Conservation (phyloP, 2,113 vertebrate genomes). For the Etheostoma cragini region DNA sequence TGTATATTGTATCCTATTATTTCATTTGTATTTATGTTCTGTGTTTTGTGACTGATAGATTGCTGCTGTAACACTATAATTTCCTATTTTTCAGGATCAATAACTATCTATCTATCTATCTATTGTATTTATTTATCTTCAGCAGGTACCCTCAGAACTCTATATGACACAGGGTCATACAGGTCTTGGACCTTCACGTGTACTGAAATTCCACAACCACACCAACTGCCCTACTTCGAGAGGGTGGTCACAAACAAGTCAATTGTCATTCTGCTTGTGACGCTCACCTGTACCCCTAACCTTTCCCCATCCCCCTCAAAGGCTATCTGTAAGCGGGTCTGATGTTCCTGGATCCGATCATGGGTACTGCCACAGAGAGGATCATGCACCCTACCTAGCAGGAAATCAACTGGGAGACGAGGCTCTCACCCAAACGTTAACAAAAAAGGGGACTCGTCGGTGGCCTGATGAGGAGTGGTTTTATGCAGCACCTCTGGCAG, state of each 20-base stretch:
- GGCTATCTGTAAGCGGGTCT: not conserved
- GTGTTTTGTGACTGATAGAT: no score
- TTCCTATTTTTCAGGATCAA: no score
- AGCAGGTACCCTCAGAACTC: no score
- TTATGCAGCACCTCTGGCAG: no score
- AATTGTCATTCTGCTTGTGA: not conserved
- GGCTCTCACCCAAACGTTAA: no score
- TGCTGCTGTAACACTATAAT: no score
- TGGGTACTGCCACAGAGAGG: not conserved
- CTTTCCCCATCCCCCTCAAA: not conserved
- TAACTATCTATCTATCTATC: no score
- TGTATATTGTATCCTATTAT: no score
- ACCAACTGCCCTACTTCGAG: not conserved
- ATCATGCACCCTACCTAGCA: not conserved
- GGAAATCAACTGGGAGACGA: not conserved
- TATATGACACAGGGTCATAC: no score
- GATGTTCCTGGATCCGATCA: not conserved
- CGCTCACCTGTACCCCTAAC: not conserved
- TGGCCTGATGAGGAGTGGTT: not conserved
- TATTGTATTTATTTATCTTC: no score
- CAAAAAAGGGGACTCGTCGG: no score
- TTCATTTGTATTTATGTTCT: no score
- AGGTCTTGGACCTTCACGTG: not conserved
- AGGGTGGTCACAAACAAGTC: rapidly evolving
- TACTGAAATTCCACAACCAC: not conserved